A percentile compares a stretch with the other conserved stretches of the same genome.
These are phyloP conservation scores for Caerostris darwini DNA, from an alignment of 1,140 invertebrate genomes.

Conservation along the genomic window DNA sequence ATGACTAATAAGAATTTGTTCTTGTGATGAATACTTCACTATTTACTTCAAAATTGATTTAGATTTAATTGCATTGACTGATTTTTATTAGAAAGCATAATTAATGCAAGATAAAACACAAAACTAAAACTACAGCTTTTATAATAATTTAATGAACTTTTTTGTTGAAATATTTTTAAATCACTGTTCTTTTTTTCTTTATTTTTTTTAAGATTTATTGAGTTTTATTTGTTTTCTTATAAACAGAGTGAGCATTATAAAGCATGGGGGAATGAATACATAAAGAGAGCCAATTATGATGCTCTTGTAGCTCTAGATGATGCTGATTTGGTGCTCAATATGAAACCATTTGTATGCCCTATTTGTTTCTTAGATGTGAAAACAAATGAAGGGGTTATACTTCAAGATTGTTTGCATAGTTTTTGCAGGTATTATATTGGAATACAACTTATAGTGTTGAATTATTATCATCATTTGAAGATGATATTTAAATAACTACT, in stretches of 20 bases:
- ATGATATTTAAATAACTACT: background rate
- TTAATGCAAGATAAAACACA: no score
- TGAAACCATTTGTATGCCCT: constrained; percentile 90
- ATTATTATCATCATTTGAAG: background rate
- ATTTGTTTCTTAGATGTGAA: constrained; percentile 89
- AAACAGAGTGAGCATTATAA: constrained; percentile 42
- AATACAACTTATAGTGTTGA: background rate
- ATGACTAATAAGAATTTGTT: no score
- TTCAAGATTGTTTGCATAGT: constrained; percentile 93
- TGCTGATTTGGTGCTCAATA: constrained; percentile 88
- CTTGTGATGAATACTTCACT: no score
- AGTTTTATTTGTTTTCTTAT: background rate
- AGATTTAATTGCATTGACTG: no score
- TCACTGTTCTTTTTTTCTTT: background rate
- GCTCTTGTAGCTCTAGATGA: constrained; percentile 82
- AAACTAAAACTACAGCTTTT: no score
- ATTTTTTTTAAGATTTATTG: background rate
- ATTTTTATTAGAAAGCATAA: no score
- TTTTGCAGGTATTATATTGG: constrained; percentile 89
- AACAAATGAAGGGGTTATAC: constrained; percentile 87
- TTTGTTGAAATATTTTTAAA: background rate
- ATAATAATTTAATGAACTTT: no score
- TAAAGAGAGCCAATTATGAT: constrained; percentile 78
- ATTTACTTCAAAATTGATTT: no score
- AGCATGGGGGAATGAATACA: constrained; percentile 34